phyloP scores from a whole-genome alignment of 2,888 invertebrate species.

The Drosophila yooni region DNA sequence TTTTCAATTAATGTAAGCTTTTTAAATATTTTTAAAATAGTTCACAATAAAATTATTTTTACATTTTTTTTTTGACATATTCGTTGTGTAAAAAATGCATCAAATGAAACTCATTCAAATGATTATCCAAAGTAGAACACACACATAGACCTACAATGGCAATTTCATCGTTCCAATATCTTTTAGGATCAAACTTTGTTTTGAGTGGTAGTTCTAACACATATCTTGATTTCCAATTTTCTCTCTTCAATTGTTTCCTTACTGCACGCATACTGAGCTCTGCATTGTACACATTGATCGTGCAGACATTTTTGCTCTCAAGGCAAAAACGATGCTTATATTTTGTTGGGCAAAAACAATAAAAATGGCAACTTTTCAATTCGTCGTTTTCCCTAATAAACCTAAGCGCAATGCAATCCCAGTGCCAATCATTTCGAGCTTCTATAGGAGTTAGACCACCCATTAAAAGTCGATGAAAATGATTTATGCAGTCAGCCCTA shows the following conservation, averaged over 20 bases:
- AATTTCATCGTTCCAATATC: neutral
- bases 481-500: slow-evolving; percentile 1
- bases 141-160: neutral
- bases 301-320: too few species aligned
- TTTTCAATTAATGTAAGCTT: neutral
- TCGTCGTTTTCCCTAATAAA: slow-evolving; percentile 6
- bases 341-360: neutral
- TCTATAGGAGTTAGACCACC: slow-evolving; percentile 7
- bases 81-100: neutral
- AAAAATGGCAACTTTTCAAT: slow-evolving; percentile 20
- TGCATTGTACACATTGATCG: slow-evolving; percentile 4
- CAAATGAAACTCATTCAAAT: neutral
- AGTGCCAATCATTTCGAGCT: slow-evolving; percentile 15
- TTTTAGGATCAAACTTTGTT: neutral
- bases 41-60: neutral
- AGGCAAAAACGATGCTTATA: neutral
- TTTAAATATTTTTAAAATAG: neutral
- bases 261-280: neutral
- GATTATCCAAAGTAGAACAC: too few species aligned
- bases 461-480: slow-evolving; percentile 21
- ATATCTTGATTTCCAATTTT: slow-evolving; percentile 31
- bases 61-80: neutral
- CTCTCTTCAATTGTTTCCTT: slow-evolving; percentile 5
- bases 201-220: neutral
- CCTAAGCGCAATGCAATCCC: slow-evolving; percentile 1